Base-by-base conservation (phyloP, 2,888 invertebrate species). In the Antheraea yamamai region DNA sequence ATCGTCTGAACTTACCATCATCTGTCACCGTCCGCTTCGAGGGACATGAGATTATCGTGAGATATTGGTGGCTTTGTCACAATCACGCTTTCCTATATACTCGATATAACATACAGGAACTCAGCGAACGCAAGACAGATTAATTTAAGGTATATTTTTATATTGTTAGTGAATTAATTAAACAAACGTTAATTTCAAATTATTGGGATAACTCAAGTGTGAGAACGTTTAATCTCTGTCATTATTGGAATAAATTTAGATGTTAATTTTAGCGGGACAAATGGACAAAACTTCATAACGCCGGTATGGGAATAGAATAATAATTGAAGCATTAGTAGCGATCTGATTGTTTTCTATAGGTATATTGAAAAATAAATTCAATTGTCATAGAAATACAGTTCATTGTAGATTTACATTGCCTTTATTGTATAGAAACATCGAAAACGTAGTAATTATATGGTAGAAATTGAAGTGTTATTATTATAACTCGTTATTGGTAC, bases 1-100 rank as follows among this genome's bases (percentile, higher is more conserved):
- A 23, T 61, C 23, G 23, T 61, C 23, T 61, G 12, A 23, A 12
- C 3, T 23, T 23, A 61, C n/a, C n/a, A 23, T 61, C 61, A 23
- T 61, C 61, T 61, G 4, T 61, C 23, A 23, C 61, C 23, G 55
- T 18, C 55, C 20, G 55, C 55, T 55, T 20, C 55, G 61, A 23
- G 61, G n/a, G 61, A 23, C 61, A 61, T 23, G 61, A 61, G 61
- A n/a, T 61, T 61, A 61, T 61, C 61, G 23, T 61, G 61, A 61
- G 23, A 61, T 61, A 61, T 61, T 61, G 61, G 23, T 61, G n/a
- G 61, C n/a, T 61, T 23, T n/a, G 61, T n/a, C 58, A n/a, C 58
- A 58, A n/a, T 20, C n/a, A n/a, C 23, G n/a, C 12, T 23, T 61
- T 12, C 23, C 58, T 58, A 1, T 61, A 23, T 12, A 61, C 7